phyloP scores from a whole-genome alignment of 2,888 invertebrate species.

The Eristalis arbustorum region DNA sequence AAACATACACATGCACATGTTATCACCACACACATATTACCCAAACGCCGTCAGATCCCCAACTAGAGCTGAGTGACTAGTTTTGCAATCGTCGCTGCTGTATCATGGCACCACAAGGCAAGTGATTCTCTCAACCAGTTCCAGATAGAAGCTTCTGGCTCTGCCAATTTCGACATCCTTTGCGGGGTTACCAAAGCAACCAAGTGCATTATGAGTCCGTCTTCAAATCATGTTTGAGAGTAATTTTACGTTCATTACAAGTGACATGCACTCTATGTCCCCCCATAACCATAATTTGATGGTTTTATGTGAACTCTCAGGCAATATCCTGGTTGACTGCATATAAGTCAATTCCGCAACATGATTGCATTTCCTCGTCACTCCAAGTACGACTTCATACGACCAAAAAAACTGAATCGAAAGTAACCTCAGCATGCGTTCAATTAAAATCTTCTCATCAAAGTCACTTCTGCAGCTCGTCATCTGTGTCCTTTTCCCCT shows the following conservation, averaged over 20 bases:
- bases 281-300: not conserved
- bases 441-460: conserved; percentile 17
- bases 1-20: too few relatives aligned
- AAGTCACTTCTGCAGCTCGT: not conserved
- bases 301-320: not conserved
- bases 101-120: too few relatives aligned
- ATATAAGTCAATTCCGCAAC: not conserved
- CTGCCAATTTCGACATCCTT: too few relatives aligned
- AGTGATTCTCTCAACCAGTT: too few relatives aligned
- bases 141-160: too few relatives aligned
- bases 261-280: not conserved
- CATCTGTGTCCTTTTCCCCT: not conserved
- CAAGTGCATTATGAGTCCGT: not conserved
- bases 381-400: not conserved
- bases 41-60: too few relatives aligned
- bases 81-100: too few relatives aligned
- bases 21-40: too few relatives aligned
- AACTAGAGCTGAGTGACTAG: too few relatives aligned
- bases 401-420: not conserved
- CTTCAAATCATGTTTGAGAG: too few relatives aligned
- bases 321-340: not conserved
- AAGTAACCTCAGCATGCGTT: conserved; percentile 1
- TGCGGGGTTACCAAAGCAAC: too few relatives aligned
- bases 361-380: not conserved
- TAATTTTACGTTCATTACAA: too few relatives aligned